Evolutionary conservation across 2,888 invertebrate species (phyloP), one percentile per base, ranked within the genome.

Genomic region (Ormyrus nitidulus): DNA sequence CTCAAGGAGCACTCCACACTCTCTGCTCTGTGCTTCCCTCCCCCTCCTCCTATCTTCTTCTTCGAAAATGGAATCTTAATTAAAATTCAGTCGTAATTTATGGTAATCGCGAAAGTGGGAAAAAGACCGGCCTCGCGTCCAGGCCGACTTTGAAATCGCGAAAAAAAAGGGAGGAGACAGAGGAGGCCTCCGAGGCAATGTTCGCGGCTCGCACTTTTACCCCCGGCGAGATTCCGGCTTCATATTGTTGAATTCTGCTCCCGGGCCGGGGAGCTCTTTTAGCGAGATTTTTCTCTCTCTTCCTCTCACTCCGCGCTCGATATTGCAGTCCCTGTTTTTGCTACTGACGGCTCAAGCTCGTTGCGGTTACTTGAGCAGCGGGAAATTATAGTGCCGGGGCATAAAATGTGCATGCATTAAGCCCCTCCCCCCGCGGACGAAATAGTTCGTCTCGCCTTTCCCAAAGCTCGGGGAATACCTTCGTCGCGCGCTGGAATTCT

Each of bases 11-110:
- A 62, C 49, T 56, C 59, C 65, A 4, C 34, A 11, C 11, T n/a
- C 59, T 51, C 34, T 9, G 9, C 58, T 59, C 54, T 34, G 34
- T 46, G 34, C n/a, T 19, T 11, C 8, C 9, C 46, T 11, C 7
- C n/a, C 19, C 19, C 19, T 53, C 46, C 5, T 4, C 34, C 62
- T 65, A 51, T 51, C 49, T 51, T 61, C 58, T 62, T 78, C 72
- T 80, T 78, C 56, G 72, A 69, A 70, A 80, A 78, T 75, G 70
- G 75, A 77, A 78, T 75, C 83, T 83, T 83, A 84, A 84, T 84
- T 84, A 83, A 84, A 83, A 82, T 77, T 62, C 72, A 77, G 73
- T 68, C 72, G 73, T 83, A 83, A 83, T 81, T 83, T 84, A 83
- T 82, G 82, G 71, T 82, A 83, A 83, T 83, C 83, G 80, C 77